Evolutionary conservation across 1,140 invertebrate genomes (phyloP).

Genomic region (Pseudomyrmex concolor): DNA sequence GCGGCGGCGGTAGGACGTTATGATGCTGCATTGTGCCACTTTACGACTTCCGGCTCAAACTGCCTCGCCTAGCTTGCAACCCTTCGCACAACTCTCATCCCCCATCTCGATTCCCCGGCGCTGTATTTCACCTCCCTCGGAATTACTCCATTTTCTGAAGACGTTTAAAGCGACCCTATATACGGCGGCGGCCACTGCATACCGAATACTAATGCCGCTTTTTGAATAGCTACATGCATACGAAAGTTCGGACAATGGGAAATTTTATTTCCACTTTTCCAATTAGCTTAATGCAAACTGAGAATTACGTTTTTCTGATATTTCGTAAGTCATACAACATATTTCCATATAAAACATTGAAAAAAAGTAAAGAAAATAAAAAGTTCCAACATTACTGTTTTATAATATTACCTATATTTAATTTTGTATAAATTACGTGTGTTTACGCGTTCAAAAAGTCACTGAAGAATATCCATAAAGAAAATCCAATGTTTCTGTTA

Average conservation of each 20-base stretch:
- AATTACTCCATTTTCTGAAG: slow-evolving; percentile 62
- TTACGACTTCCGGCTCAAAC: slow-evolving; percentile 69
- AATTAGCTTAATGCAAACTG: background rate
- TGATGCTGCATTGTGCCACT: slow-evolving; percentile 70
- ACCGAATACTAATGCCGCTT: slow-evolving; percentile 33
- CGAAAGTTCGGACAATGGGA: background rate
- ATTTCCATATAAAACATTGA: too few species aligned
- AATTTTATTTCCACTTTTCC: background rate
- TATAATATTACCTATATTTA: too few species aligned
- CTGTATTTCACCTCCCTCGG: slow-evolving; percentile 29
- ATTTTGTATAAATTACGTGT: too few species aligned
- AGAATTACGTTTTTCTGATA: background rate
- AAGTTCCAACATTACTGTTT: too few species aligned
- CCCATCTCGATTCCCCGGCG: background rate
- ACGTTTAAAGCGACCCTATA: slow-evolving; percentile 43
- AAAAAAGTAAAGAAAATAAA: too few species aligned
- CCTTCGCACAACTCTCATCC: slow-evolving; percentile 24
- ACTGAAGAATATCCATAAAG: background rate
- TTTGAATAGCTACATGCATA: background rate
- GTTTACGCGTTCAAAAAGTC: too few species aligned
- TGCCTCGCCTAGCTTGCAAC: slow-evolving; percentile 46
- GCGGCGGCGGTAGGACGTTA: slow-evolving; percentile 56
- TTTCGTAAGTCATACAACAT: too few species aligned
- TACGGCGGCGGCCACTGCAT: background rate
- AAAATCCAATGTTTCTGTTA: background rate